Evolutionary conservation across 2,797 vertebrate species (phyloP).

Genomic region (Enteromius thamalakanensis): DNA sequence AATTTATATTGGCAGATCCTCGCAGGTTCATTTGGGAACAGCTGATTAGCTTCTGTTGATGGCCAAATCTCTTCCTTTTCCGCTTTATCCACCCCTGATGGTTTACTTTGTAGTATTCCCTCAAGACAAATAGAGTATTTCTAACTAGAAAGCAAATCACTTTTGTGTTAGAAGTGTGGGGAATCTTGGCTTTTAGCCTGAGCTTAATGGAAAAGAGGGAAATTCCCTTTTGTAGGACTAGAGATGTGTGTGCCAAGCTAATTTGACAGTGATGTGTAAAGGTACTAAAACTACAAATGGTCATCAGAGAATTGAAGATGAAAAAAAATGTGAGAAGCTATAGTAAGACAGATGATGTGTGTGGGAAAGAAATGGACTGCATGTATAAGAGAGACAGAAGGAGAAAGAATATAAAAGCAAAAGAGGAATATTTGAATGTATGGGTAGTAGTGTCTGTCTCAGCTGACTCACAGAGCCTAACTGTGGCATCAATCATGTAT

Average conservation of each 20-base stretch:
- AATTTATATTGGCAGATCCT: constrained; percentile 14
- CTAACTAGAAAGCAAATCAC: constrained; percentile 20
- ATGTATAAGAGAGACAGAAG: not conserved
- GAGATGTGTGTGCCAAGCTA: constrained; percentile 27
- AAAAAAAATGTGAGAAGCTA: not conserved
- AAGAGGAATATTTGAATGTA: not conserved
- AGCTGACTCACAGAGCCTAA: not conserved
- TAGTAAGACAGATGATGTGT: not conserved
- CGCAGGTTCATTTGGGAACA: constrained; percentile 18
- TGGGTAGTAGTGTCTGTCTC: constrained; percentile 17
- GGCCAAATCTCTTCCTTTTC: constrained; percentile 40
- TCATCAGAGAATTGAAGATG: constrained; percentile 12
- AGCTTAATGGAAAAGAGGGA: constrained; percentile 3
- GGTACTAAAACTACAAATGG: constrained; percentile 17
- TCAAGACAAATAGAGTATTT: constrained; percentile 45
- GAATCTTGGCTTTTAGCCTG: constrained; percentile 24
- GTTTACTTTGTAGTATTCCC: constrained; percentile 32
- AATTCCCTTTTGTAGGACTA: constrained; percentile 21
- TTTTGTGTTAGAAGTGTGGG: constrained; percentile 32
- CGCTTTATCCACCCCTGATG: constrained; percentile 27
- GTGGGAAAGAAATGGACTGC: constrained; percentile 2
- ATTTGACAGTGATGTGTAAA: constrained; percentile 43
- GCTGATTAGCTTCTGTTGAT: constrained; percentile 14
- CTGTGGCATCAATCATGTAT: constrained; percentile 42
- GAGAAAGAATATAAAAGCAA: constrained; percentile 1